Evolutionary conservation across 1,140 invertebrate genomes (phyloP).

Genomic region (Scaptodrosophila lebanonensis): DNA sequence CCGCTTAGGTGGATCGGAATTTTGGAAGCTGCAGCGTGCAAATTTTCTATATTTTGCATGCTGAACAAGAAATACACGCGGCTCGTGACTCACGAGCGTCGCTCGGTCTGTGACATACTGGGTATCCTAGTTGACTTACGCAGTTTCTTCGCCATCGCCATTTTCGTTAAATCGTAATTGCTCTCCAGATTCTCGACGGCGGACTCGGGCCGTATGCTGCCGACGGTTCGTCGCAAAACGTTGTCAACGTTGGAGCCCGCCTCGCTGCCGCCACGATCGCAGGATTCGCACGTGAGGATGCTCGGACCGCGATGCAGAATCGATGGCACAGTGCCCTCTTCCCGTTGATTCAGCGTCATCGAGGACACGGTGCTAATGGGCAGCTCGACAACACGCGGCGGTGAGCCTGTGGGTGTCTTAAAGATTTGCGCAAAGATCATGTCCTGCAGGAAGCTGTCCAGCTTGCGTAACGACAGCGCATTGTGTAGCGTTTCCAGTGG

Average conservation of each 20-base stretch:
- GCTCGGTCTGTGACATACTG: conserved; percentile 5
- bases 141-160: conserved; percentile 3
- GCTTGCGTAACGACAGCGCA: conserved; percentile 91
- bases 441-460: conserved; percentile 91
- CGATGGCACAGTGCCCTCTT: not conserved
- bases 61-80: too few species aligned
- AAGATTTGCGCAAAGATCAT: conserved; percentile 86
- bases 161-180: conserved; percentile 1
- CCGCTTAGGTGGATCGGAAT: too few species aligned
- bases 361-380: conserved; percentile 5
- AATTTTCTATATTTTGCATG: too few species aligned
- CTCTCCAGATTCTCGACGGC: too few species aligned
- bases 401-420: conserved; percentile 84
- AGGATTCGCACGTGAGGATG: not conserved
- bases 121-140: conserved; percentile 24
- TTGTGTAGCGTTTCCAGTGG: conserved; percentile 97
- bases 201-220: too few species aligned
- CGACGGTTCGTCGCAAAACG: too few species aligned
- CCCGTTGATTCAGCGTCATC: not conserved
- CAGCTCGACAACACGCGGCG: conserved; percentile 80
- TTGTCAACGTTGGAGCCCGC: too few species aligned
- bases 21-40: too few species aligned
- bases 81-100: conserved; percentile 15
- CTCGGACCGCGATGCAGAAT: not conserved
- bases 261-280: conserved; percentile 9